phyloP scores from a whole-genome alignment of 23 tunicate genomes.

The Styela clava region DNA sequence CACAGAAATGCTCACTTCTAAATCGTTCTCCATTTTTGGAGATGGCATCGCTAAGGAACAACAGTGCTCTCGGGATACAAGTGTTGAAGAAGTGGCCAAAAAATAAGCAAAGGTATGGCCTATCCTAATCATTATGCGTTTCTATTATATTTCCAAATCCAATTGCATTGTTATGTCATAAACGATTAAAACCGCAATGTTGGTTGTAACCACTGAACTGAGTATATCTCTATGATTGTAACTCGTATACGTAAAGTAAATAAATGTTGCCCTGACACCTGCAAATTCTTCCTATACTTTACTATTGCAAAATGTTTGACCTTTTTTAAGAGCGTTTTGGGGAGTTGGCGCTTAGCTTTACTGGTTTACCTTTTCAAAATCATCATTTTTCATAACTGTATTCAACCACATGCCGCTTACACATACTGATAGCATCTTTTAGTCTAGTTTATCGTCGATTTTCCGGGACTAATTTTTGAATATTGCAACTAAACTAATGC shows the following conservation, averaged over 20 bases:
- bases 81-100: background rate
- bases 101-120: background rate
- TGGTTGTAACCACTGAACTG: background rate
- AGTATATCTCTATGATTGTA: background rate
- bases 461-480: too few relatives aligned
- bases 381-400: too few relatives aligned
- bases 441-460: too few relatives aligned
- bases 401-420: too few relatives aligned
- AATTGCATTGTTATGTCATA: background rate
- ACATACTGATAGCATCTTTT: too few relatives aligned
- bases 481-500: too few relatives aligned
- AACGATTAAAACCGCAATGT: too few relatives aligned
- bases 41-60: background rate
- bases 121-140: background rate
- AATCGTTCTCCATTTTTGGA: background rate
- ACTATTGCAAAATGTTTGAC: too few relatives aligned
- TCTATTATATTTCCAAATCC: background rate
- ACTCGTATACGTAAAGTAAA: background rate
- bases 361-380: too few relatives aligned
- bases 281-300: background rate
- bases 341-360: too few relatives aligned
- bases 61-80: background rate
- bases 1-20: background rate
- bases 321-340: too few relatives aligned
- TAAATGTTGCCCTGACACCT: too few relatives aligned